Evolutionary conservation across 2,888 invertebrate species (phyloP).

Genomic region (Campoplex capitator): DNA sequence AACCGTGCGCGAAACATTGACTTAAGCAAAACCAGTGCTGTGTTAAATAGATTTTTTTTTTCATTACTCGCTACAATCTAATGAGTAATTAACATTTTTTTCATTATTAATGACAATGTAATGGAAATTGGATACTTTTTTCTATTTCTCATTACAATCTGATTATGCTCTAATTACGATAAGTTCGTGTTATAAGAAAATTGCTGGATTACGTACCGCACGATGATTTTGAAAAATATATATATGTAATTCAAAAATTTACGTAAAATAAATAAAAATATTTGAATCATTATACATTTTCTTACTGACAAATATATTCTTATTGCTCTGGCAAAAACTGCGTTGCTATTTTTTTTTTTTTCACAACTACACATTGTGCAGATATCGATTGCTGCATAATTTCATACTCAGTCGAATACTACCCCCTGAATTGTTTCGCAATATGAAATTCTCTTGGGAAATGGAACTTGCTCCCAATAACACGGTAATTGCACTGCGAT

Average conservation of each 20-base stretch:
- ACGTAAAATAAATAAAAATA: neutral
- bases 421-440: conserved; percentile 1
- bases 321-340: neutral
- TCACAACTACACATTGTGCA: neutral
- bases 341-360: neutral
- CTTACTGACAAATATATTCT: neutral
- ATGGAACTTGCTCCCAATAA: conserved; percentile 45
- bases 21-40: too few species aligned
- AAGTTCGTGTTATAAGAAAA: neutral
- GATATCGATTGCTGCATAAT: neutral
- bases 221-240: neutral
- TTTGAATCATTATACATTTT: neutral
- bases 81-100: too few species aligned
- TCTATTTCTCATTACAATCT: too few species aligned
- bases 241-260: neutral
- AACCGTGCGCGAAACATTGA: too few species aligned
- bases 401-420: neutral
- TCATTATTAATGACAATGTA: too few species aligned
- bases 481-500: conserved; percentile 53
- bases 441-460: conserved; percentile 46
- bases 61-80: too few species aligned
- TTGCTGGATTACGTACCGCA: neutral
- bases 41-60: too few species aligned
- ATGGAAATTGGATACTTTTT: too few species aligned
- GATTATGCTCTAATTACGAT: too few species aligned